A percentile compares a stretch with the other conserved stretches of the same genome.
These are phyloP conservation scores for Heliconius melpomene DNA, from an alignment of 1,140 invertebrate genomes.

Conservation along the genomic window DNA sequence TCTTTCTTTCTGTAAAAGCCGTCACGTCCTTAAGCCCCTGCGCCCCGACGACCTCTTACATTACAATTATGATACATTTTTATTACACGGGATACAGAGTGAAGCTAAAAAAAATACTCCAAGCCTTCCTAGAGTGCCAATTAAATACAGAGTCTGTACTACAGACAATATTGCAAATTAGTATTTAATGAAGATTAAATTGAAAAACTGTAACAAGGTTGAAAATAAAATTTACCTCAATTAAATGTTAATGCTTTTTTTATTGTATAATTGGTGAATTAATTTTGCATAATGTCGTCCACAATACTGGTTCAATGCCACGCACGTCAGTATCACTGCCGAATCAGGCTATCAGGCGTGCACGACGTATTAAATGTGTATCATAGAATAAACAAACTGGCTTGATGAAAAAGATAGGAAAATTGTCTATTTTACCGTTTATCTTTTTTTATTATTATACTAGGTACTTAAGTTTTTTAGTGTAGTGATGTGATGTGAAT, in stretches of 20 bases:
- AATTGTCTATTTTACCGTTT: not conserved
- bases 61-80: too few relatives aligned
- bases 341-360: constrained; percentile 1
- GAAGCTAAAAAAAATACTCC: not conserved
- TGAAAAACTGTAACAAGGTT: not conserved
- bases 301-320: constrained; percentile 32
- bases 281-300: constrained; percentile 23
- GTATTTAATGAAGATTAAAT: not conserved
- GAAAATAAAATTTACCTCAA: not conserved
- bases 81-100: too few relatives aligned
- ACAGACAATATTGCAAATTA: not conserved
- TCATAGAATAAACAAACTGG: not conserved
- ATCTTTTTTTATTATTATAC: too few relatives aligned
- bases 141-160: not conserved
- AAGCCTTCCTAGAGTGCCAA: not conserved
- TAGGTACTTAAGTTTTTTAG: not conserved
- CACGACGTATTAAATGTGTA: not conserved
- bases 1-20: too few relatives aligned
- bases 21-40: too few relatives aligned
- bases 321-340: constrained; percentile 19
- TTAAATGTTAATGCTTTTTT: not conserved
- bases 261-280: not conserved
- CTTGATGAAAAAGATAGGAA: not conserved
- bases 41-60: too few relatives aligned
- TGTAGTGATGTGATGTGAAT: not conserved